Evolutionary conservation across 2,888 invertebrate species (phyloP), one percentile per base, ranked within the genome.

Genomic region (Gastrophysa polygoni): DNA sequence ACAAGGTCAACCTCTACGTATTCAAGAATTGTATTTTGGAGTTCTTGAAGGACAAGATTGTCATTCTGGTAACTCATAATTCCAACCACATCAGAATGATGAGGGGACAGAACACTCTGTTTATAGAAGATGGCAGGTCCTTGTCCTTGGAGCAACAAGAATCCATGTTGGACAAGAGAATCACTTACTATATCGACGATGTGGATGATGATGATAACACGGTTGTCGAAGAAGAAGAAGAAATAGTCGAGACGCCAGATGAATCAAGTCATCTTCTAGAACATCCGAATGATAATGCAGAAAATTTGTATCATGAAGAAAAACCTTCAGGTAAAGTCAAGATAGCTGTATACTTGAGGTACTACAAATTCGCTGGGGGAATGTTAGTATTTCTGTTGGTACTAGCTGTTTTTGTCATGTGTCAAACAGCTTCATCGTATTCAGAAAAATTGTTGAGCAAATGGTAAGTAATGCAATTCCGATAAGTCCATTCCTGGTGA

Each of bases 341-440:
- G 3, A 65, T 69, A 28, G 64, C 56, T 8, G 73, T 77, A 7
- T 80, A 79, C 57, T 66, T 69, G 10, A 68, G 71, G 54, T 80
- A 79, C 59, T 75, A 75, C 50, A 70, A 67, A 56, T 74, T 69
- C 29, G 72, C 74, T 56, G 77, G 78, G 44, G 77, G 79, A 28
- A 66, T 68, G 5, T 68, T 74, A 11, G 29, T 76, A 24, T 24
- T 75, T 11, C 51, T 74, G 16, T 60, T 77, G 16, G 14, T 24
- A 34, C 11, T 54, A 1, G 21, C 72, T 3, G n/a, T 68, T 21
- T 21, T 75, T 11, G 77, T 76, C 54, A 48, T 73, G 1, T 21
- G 61, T 8, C 78, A 79, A 58, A 51, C 66, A 7, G 65, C 70
- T 2, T 16, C 69, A 17, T 69, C 71, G 14, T 73, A 66, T 63